These are phyloP conservation scores for Phortica magna DNA, from an alignment of 2,888 invertebrate species.

Conservation along the genomic window DNA sequence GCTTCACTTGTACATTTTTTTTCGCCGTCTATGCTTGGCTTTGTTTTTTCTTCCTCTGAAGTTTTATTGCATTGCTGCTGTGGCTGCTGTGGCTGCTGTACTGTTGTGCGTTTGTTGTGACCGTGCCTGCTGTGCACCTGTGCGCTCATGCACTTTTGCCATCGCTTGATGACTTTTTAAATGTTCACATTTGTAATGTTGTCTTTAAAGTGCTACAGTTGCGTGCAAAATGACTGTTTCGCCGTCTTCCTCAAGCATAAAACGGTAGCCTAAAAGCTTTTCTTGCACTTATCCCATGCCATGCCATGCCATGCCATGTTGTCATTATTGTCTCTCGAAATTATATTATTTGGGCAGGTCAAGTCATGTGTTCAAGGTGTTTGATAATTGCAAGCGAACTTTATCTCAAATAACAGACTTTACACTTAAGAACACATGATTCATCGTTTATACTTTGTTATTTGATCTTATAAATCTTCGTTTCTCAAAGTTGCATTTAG, in stretches of 20 bases:
- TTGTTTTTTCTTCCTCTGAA: background rate
- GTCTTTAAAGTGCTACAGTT: slow-evolving; percentile 54
- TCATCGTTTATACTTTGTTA: no score
- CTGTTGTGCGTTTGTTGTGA: slow-evolving; percentile 59
- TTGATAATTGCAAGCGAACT: background rate
- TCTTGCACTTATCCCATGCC: background rate
- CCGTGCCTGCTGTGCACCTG: slow-evolving; percentile 71
- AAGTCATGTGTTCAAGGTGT: background rate
- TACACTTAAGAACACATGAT: background rate
- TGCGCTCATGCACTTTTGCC: slow-evolving; percentile 48
- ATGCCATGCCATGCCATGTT: background rate
- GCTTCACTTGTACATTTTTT: slow-evolving; percentile 9
- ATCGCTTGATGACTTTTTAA: slow-evolving; percentile 69
- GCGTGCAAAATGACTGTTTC: slow-evolving; percentile 47
- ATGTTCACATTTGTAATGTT: slow-evolving; percentile 71
- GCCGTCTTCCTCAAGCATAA: background rate
- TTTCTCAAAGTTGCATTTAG: no score
- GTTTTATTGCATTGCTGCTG: slow-evolving; percentile 8
- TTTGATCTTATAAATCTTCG: no score
- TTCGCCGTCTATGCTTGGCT: background rate
- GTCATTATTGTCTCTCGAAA: background rate
- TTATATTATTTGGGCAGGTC: background rate
- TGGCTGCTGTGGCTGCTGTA: background rate
- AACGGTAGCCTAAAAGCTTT: slow-evolving; percentile 28
- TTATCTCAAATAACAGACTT: background rate